A percentile compares a stretch with the other conserved stretches of the same genome.
These are phyloP conservation scores for Bos javanicus DNA, from an alignment of 2,113 vertebrate species.

Conservation along the genomic window DNA sequence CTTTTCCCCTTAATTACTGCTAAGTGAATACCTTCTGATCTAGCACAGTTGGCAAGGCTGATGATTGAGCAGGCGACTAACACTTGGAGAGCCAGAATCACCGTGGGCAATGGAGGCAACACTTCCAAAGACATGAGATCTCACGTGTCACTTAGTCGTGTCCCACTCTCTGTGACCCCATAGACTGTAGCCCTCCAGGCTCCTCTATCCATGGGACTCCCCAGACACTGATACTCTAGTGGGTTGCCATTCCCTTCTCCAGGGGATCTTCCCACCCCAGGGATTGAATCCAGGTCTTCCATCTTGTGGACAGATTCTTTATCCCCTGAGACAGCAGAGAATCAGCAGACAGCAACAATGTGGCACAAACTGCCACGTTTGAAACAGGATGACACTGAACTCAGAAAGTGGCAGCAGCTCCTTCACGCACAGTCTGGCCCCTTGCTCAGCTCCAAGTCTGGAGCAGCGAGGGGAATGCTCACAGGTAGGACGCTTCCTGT, in stretches of 20 bases:
- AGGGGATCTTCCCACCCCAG: neutral
- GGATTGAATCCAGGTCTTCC: neutral
- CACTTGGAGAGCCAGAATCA: neutral
- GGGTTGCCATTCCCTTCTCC: neutral
- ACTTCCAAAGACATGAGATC: too few relatives aligned
- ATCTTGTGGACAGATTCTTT: neutral
- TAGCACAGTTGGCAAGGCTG: slow-evolving; percentile 38
- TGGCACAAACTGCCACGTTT: fast-evolving
- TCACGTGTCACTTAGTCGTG: fast-evolving
- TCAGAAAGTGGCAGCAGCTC: fast-evolving
- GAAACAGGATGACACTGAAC: fast-evolving
- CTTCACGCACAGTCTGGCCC: fast-evolving
- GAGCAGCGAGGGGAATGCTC: neutral
- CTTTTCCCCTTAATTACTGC: slow-evolving; percentile 77
- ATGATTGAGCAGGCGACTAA: neutral
- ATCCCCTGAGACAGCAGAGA: neutral
- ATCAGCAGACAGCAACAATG: fast-evolving
- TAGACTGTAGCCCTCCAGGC: neutral
- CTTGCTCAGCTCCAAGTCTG: fast-evolving
- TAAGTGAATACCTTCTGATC: slow-evolving; percentile 76
- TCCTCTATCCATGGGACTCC: neutral
- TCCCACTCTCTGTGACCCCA: neutral
- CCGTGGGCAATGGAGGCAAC: fast-evolving
- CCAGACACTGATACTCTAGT: neutral
- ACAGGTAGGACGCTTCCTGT: neutral